phyloP scores from a whole-genome alignment of 2,113 vertebrate genomes.

The Zosterops hypoxanthus region DNA sequence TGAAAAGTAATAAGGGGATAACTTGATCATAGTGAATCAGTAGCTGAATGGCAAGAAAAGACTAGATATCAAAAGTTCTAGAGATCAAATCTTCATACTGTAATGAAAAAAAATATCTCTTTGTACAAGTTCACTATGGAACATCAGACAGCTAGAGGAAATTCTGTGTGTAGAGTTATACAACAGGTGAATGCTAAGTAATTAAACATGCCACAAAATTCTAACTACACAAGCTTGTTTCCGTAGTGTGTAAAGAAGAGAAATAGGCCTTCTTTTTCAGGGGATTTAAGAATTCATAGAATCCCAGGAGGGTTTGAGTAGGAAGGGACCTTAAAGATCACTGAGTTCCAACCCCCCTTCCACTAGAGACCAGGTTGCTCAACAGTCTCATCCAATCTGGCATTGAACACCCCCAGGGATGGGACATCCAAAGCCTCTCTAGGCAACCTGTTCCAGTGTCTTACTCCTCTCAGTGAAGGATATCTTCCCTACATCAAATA shows the following conservation, averaged over 20 bases:
- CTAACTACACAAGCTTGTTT: background rate
- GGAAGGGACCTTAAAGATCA: background rate
- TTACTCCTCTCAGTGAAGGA: background rate
- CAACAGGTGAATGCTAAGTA: background rate
- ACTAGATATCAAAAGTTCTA: background rate
- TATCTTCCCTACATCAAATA: background rate
- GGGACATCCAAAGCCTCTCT: background rate
- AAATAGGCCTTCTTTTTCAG: background rate
- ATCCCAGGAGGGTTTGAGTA: background rate
- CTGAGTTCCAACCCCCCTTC: fast-evolving
- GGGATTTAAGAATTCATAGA: background rate
- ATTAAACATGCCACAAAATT: background rate
- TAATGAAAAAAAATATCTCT: background rate
- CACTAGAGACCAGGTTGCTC: background rate
- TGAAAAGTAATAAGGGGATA: background rate
- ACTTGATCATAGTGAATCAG: background rate
- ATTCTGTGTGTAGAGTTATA: background rate
- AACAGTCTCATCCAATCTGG: background rate
- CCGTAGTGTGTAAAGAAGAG: background rate
- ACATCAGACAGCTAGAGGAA: background rate
- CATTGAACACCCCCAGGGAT: no score
- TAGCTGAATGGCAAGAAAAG: background rate
- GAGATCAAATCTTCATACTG: background rate
- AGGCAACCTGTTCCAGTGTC: no score
- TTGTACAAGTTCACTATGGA: background rate